These are phyloP conservation scores for Scomber colias DNA, from an alignment of 2,113 vertebrate genomes.

Conservation along the genomic window DNA sequence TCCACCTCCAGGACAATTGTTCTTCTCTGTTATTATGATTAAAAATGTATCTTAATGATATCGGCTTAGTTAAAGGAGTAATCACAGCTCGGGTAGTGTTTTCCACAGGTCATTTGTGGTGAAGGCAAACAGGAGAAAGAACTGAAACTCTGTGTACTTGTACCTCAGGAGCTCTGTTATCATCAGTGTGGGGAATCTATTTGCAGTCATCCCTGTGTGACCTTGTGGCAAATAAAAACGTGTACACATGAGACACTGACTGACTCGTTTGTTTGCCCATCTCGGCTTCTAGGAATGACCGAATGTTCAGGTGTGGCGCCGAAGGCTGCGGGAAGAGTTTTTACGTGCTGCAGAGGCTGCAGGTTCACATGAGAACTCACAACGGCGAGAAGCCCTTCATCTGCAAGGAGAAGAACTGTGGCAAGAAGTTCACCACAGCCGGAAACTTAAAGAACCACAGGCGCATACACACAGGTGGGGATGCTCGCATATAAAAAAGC, in stretches of 20 bases:
- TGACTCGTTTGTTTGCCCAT: slow-evolving; percentile 18
- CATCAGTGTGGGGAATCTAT: slow-evolving; percentile 35
- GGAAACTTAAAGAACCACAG: slow-evolving; percentile 98
- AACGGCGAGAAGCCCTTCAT: slow-evolving; percentile 97
- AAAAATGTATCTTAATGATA: too few relatives aligned
- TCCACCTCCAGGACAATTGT: too few relatives aligned
- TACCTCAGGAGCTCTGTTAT: not conserved
- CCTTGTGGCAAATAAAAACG: slow-evolving; percentile 15
- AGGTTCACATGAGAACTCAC: slow-evolving; percentile 99
- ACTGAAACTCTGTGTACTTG: not conserved
- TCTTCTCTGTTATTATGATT: too few relatives aligned
- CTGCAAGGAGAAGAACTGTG: slow-evolving; percentile 94
- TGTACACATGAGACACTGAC: not conserved
- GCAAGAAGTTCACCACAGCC: slow-evolving; percentile 97
- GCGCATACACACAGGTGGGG: slow-evolving; percentile 94
- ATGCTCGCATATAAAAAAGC: not conserved
- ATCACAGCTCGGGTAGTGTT: too few relatives aligned
- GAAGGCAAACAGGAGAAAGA: slow-evolving; percentile 4
- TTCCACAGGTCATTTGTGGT: slow-evolving; percentile 11
- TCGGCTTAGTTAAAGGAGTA: too few relatives aligned
- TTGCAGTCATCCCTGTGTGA: slow-evolving; percentile 17
- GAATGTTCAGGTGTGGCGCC: slow-evolving; percentile 93
- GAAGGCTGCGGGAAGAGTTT: slow-evolving; percentile 99
- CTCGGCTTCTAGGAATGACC: slow-evolving; percentile 89
- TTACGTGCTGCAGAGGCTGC: slow-evolving; percentile 96